Base-by-base conservation (phyloP, 2,888 invertebrate genomes). In the Callosobruchus maculatus region DNA sequence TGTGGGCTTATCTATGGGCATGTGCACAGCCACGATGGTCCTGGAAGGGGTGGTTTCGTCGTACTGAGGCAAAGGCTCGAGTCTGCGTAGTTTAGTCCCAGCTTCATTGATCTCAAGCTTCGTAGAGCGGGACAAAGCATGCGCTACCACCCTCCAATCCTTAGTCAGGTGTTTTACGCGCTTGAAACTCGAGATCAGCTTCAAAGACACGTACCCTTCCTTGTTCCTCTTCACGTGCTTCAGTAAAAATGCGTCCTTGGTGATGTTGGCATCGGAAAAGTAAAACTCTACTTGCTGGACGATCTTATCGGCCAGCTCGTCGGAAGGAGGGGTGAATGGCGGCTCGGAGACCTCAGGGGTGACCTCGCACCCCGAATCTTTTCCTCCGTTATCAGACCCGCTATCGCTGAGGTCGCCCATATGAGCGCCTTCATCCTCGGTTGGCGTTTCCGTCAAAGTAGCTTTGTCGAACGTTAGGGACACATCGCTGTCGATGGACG, bases 151-250 rank as follows among this genome's bases (percentile, higher is more conserved):
- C 78, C 96, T 91, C 95, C 97, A 98, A 85, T 98, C 97, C 85
- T 96, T 95, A 20, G 97, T 96, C 74, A 98, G 88, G 83, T 97
- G 96, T 83, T 98, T 97, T 69, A 98, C 97, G 77, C 97, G 92
- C 85, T 97, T 97, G 86, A 98, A 97, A 83, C 97, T 97, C 20
- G 97, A 96, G 79, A 98, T 96, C 74, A 98, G 89, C 86, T 98
- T 98, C 72, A 98, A 89, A 73, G 96, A 97, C 20, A 98, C 97
- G 87, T 94, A 98, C 21, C 98, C 98, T 87, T 97, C 97, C 87
- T 97, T 97, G 87, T 98, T 97, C 73, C 97, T 91, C 74, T 96
- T 92, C 22, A 98, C 97, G 85, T 98, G 98, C 86, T 98, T 98
- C 77, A 98, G 88, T 70, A 98, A 89, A 87, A 98, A 98, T 20